Percentiles rank a stretch among this genome's conserved stretches.
Conservation (phyloP, 2,797 vertebrate species). For the Hylomyscus alleni region DNA sequence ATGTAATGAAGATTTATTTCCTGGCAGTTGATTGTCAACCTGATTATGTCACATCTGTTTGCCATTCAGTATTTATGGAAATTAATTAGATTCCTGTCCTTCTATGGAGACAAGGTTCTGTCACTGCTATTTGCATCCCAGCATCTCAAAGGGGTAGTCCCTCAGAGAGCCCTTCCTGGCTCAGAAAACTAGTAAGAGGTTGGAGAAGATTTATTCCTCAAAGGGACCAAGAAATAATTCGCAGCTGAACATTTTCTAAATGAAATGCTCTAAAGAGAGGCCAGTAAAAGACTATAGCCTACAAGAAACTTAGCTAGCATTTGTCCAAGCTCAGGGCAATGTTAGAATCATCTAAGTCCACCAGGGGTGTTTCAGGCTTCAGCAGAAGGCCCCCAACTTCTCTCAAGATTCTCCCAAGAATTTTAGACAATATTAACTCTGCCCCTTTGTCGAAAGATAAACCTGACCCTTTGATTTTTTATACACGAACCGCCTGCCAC, state of each 20-base stretch:
- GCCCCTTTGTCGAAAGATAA: not conserved
- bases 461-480: not conserved
- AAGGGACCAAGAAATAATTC: not conserved
- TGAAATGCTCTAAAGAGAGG: not conserved
- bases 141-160: not conserved
- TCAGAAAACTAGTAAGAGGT: not conserved
- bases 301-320: not conserved
- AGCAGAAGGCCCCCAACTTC: not conserved
- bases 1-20: not conserved
- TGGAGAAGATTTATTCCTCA: not conserved
- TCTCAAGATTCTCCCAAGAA: not conserved
- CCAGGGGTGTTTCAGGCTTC: not conserved
- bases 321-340: not conserved
- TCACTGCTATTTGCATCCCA: not conserved
- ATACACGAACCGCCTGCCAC: not conserved
- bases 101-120: not conserved
- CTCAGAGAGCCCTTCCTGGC: not conserved
- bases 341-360: not conserved
- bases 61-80: not conserved
- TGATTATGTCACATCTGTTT: not conserved
- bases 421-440: not conserved
- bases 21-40: not conserved
- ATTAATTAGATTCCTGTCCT: not conserved
- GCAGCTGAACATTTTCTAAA: not conserved
- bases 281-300: not conserved